A percentile compares a stretch with the other conserved stretches of the same genome.
phyloP scores from a whole-genome alignment of 2,797 vertebrate species.

The Gadopsis bispinosus region DNA sequence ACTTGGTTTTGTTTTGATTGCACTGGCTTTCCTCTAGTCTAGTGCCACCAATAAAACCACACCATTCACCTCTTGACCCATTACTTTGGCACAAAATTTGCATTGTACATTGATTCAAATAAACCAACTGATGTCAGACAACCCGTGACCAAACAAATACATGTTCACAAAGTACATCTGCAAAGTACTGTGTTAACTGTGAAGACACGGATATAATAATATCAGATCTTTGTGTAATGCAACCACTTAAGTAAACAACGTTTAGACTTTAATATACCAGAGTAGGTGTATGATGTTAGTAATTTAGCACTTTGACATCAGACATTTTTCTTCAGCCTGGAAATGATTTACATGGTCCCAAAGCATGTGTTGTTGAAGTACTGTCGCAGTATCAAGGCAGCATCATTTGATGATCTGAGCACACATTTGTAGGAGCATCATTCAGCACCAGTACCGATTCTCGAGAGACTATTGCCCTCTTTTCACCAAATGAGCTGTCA shows the following conservation, averaged over 20 bases:
- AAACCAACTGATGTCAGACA: background rate
- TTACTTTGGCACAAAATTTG: background rate
- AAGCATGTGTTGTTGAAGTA: background rate
- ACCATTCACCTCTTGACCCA: background rate
- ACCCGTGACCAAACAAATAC: background rate
- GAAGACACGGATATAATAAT: background rate
- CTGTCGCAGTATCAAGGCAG: background rate
- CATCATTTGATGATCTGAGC: background rate
- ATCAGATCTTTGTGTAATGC: background rate
- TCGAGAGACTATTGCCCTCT: background rate
- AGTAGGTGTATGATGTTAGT: background rate
- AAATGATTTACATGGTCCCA: background rate
- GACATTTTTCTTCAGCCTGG: background rate
- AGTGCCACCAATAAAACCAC: background rate
- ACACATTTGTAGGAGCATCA: background rate
- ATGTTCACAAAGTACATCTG: background rate
- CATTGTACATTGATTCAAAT: background rate
- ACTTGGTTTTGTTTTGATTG: background rate
- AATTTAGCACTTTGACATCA: background rate
- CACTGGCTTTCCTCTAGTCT: no score
- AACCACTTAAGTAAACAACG: background rate
- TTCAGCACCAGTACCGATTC: background rate
- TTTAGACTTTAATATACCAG: conserved; percentile 12
- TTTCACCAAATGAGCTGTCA: no score
- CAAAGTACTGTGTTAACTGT: background rate